Conservation (phyloP, 2,113 vertebrate species). For the Serilophus lunatus region DNA sequence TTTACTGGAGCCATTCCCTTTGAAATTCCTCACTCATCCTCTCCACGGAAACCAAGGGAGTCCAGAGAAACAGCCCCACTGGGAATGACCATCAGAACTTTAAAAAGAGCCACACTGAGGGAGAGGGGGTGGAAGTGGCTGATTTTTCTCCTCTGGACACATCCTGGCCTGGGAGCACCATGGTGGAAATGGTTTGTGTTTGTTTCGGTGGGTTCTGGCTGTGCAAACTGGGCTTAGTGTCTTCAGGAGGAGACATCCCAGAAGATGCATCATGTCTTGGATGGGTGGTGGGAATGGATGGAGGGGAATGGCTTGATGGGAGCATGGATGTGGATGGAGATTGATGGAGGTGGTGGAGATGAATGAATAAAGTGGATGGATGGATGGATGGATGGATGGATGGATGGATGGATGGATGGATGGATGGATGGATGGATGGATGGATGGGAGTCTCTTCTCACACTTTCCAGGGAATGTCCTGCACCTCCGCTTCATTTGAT, state of each 20-base stretch:
- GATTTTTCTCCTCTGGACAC: not conserved
- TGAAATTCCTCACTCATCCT: slow-evolving; percentile 76
- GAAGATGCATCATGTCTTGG: not conserved
- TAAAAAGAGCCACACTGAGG: not conserved
- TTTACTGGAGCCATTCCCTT: slow-evolving; percentile 77
- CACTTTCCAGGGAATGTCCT: not conserved
- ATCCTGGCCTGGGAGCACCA: not conserved
- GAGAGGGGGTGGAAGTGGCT: not conserved
- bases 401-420: not conserved
- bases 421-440: no score
- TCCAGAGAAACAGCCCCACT: slow-evolving; percentile 20
- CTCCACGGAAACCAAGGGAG: slow-evolving; percentile 67
- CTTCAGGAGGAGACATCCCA: not conserved
- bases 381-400: not conserved
- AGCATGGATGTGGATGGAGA: not conserved
- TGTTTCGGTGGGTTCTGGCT: not conserved
- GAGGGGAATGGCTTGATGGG: not conserved
- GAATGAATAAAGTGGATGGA: not conserved
- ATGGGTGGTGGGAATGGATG: not conserved
- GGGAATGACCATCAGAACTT: slow-evolving; percentile 44
- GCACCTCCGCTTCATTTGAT: fast-evolving
- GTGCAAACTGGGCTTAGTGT: not conserved
- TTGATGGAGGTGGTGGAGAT: not conserved
- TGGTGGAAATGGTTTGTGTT: fast-evolving
- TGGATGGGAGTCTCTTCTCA: not conserved